Base-by-base conservation (phyloP, 2,113 vertebrate species). In the Lynx canadensis region DNA sequence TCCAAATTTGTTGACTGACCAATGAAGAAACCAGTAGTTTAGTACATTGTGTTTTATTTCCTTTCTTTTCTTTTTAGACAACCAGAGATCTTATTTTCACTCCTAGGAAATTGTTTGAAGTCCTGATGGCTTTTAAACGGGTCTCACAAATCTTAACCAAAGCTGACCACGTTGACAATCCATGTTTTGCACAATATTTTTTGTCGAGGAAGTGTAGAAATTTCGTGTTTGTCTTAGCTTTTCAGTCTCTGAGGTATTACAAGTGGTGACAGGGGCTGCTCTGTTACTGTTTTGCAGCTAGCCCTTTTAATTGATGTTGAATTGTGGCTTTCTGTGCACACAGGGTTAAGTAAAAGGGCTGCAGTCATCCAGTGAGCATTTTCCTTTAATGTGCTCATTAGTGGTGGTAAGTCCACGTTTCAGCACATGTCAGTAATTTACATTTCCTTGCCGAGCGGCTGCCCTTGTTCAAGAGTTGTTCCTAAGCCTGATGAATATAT, bases 381-480 rank as follows among this genome's bases (percentile, higher is more conserved):
- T 98, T 91, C 94, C 97, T 98, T 98, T 98, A 98, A 98, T 98
- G 98, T 98, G 98, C 98, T 99, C 98, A 98, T 99, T 99, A 99
- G 98, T 97, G 97, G 97, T 98, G 98, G 98, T 98, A 98, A 98
- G 98, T 98, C 97, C 97, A 98, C 98, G 96, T 98, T 98, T 99
- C 98, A 99, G 98, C 98, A 98, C 98, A 98, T 98, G 98, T 98
- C 98, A 97, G 98, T 99, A 98, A 99, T 99, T 99, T 99, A 98
- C 98, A 99, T 99, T 99, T 99, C 98, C 98, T 98, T 98, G 98
- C 96, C 94, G 97, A 98, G 98, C 98, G 98, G 95, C 98, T 97
- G 98, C 98, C 86, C 98, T 98, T 98, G 98, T 99, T 99, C 97
- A 95, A 98, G 98, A 98, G 98, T 98, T 99, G 98, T 98, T 98